Conservation (phyloP, 92 coral and sea anemone genomes). For the Nematostella vectensis region DNA sequence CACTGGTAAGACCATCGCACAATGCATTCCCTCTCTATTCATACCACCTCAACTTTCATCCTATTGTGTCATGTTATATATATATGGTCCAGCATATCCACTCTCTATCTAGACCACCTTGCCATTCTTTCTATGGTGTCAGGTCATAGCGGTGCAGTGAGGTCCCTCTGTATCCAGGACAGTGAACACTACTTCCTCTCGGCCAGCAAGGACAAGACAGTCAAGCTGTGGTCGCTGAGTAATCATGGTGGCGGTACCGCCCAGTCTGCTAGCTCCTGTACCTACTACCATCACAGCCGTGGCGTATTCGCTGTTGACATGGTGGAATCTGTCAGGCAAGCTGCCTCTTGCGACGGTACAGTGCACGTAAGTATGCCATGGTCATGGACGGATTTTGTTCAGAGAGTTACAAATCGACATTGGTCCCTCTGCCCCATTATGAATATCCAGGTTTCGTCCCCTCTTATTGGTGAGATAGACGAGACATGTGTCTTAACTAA, state of each 20-base stretch:
- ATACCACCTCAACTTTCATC: no score
- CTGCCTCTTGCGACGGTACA: constrained; percentile 88
- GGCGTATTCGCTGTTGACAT: constrained; percentile 86
- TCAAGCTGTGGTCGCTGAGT: constrained; percentile 94
- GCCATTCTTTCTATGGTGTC: no score
- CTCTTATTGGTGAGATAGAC: no score
- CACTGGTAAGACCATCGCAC: constrained; percentile 67
- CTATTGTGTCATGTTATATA: no score
- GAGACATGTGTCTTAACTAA: no score
- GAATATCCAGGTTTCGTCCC: no score
- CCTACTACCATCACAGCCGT: constrained; percentile 75
- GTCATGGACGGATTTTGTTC: background rate
- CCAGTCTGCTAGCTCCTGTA: constrained; percentile 99
- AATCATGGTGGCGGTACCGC: constrained; percentile 99
- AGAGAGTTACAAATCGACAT: no score
- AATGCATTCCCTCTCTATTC: no score
- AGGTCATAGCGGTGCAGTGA: constrained; percentile 95
- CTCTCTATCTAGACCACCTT: no score
- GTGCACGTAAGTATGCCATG: constrained; percentile 71
- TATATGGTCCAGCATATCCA: no score
- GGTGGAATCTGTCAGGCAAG: constrained; percentile 81
- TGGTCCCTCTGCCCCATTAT: no score
- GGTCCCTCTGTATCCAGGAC: constrained; percentile 84
- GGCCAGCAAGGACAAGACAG: constrained; percentile 93
- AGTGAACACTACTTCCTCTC: constrained; percentile 92